A percentile compares a stretch with the other conserved stretches of the same genome.
phyloP scores from a whole-genome alignment of 2,888 invertebrate species.

The Chymomyza fuscimana region DNA sequence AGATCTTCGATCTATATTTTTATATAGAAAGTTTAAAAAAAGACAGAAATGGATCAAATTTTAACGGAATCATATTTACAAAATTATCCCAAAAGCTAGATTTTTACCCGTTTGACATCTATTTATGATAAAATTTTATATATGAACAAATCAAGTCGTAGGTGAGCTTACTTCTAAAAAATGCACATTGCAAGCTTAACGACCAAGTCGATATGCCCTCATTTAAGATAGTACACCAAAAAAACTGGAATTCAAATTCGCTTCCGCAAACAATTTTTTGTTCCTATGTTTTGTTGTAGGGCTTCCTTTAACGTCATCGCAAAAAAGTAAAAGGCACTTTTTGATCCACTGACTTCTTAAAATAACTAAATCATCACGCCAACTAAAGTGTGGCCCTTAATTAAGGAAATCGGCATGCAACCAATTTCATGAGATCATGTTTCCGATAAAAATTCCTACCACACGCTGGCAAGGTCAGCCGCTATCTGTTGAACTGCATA shows the following conservation, averaged over 20 bases:
- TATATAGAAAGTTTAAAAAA: too few relatives aligned
- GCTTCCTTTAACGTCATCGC: constrained; percentile 6
- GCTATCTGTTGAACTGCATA: neutral
- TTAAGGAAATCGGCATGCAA: constrained; percentile 10
- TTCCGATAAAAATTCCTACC: neutral
- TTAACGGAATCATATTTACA: too few relatives aligned
- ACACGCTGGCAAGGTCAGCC: neutral
- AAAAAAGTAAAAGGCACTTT: constrained; percentile 13
- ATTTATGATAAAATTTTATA: too few relatives aligned
- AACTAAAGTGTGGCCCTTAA: constrained; percentile 4
- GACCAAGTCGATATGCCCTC: neutral
- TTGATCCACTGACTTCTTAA: neutral
- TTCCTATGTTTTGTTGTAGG: neutral
- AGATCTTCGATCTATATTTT: too few relatives aligned
- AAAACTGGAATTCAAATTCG: neutral
- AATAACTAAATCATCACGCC: neutral
- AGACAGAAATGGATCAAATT: too few relatives aligned
- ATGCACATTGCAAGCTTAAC: neutral
- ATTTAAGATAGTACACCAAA: neutral
- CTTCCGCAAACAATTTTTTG: neutral
- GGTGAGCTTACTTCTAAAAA: too few relatives aligned
- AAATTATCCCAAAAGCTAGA: too few relatives aligned
- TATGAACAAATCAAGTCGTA: too few relatives aligned
- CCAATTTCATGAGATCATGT: neutral
- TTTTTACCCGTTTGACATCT: too few relatives aligned